Base-by-base conservation (phyloP, 2,113 vertebrate species). In the Leiothrix lutea region DNA sequence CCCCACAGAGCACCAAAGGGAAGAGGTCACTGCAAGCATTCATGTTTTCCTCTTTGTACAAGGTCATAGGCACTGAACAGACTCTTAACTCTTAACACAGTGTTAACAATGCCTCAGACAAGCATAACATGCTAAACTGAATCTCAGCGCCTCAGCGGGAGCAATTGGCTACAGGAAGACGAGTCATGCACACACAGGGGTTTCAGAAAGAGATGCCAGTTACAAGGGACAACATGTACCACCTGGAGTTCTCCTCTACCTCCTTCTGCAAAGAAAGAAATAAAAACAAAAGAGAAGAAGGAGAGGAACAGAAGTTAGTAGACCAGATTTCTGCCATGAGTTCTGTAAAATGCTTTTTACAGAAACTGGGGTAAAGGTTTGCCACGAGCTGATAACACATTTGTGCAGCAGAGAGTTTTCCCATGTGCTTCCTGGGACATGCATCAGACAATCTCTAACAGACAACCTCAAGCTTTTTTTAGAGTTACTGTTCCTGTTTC, bases 231-330 rank as follows among this genome's bases (percentile, higher is more conserved):
- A 96, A 77, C 47, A 96, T 48, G 97, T 97, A 96, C 98, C 98
- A 99, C 99, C 99, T 99, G 99, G 96, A 98, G 90, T 93, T 98
- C 98, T 98, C 98, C 98, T 98, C 93, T 98, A 97, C 98, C 98
- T 98, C 91, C 98, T 96, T 99, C 99, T 99, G 99, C 74, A 98
- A 98, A 97, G 95, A 97, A 97, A 97, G 95, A 62, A 97, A 86
- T 10, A 53, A 57, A 97, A 97, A 80, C 50, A 12, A 96, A 94
- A 97, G 58, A 93, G 40, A 94, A 66, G 79, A 95, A 96, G 91
- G 96, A 94, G 94, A 97, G 88, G 74, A 92, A 92, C n/a, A 97
- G 62, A 93, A 95, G 95, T 97, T 95, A 98, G 96, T 93, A 96
- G 71, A 86, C 73, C 66, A 94, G 81, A 92, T 83, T 80, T 97